Conservation (phyloP, 2,888 invertebrate species). For the Sarcophaga subvicina region DNA sequence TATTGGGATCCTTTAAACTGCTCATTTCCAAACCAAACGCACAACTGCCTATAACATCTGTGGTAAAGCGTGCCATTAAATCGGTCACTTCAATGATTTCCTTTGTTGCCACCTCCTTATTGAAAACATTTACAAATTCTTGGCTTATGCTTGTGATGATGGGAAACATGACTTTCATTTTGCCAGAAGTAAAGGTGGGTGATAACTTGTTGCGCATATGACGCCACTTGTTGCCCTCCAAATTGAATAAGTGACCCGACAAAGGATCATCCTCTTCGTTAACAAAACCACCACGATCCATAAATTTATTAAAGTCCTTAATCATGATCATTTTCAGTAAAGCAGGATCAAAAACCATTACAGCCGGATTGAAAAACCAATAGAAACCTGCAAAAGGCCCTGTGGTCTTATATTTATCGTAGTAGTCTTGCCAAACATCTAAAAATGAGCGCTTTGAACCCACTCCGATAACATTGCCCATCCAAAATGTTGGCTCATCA, state of each 20-base stretch:
- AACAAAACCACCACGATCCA: slow-evolving; percentile 77
- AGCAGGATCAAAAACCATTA: slow-evolving; percentile 74
- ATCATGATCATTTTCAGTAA: slow-evolving; percentile 75
- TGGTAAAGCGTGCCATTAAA: slow-evolving; percentile 81
- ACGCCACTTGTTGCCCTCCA: slow-evolving; percentile 81
- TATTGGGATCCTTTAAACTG: slow-evolving; percentile 79
- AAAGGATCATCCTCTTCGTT: slow-evolving; percentile 80
- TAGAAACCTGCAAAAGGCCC: slow-evolving; percentile 75
- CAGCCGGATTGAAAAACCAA: slow-evolving; percentile 73
- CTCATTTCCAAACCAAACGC: slow-evolving; percentile 82
- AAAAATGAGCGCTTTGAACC: slow-evolving; percentile 71
- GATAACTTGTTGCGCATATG: slow-evolving; percentile 81
- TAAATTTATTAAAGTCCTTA: slow-evolving; percentile 79
- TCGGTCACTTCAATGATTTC: slow-evolving; percentile 81
- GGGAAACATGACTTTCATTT: slow-evolving; percentile 77
- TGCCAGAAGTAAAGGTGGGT: slow-evolving; percentile 78
- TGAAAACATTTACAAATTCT: slow-evolving; percentile 73
- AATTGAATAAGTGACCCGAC: slow-evolving; percentile 77
- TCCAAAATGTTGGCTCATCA: slow-evolving; percentile 44
- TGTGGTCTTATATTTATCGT: slow-evolving; percentile 68
- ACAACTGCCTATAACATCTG: slow-evolving; percentile 83
- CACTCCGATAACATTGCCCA: slow-evolving; percentile 62
- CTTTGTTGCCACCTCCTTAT: slow-evolving; percentile 52
- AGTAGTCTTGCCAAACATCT: slow-evolving; percentile 60
- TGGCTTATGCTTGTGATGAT: slow-evolving; percentile 67